Base-by-base conservation (phyloP, 2,888 invertebrate genomes). In the Cerceris rybyensis region DNA sequence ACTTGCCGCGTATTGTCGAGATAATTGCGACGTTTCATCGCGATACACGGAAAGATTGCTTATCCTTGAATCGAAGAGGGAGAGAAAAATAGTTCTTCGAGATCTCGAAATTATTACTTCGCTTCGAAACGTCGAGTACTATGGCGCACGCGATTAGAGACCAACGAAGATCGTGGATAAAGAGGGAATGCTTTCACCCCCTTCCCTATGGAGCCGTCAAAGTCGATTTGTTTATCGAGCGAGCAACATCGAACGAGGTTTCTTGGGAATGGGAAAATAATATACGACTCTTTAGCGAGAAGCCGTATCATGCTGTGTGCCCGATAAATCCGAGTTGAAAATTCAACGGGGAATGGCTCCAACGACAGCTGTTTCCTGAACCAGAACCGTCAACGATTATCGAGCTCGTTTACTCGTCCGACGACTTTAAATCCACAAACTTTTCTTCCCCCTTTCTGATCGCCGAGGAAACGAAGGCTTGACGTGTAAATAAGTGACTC, bases 341-440 rank as follows among this genome's bases (percentile, higher is more conserved):
- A 80, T 82, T 70, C 63, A 65, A 52, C 57, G 54, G 16, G 57
- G 64, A 75, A 70, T 61, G 65, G 61, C 57, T 50, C 42, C 66
- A 83, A 78, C 78, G 84, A 78, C 82, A 78, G 84, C 67, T 76
- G 81, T 66, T 84, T 82, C 84, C 78, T 69, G 74, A 70, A 50
- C 58, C 55, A 42, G 64, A 66, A 73, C 42, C 74, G 74, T 78
- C 71, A 71, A 71, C 76, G 76, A 76, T 76, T 70, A 81, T 82
- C 80, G 78, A 50, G 71, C 78, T 80, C 80, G 84, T 80, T 82
- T 66, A 68, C 70, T 74, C 73, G 57, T 59, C 49, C 73, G 63
- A 65, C 73, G 75, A 71, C 70, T 70, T 81, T 74, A 66, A 81
- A 82, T 82, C 80, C 75, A 83, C 82, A 80, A 80, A 75, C 82